Conservation (phyloP, 2,113 vertebrate genomes). For the Protobothrops flavoviridis region DNA sequence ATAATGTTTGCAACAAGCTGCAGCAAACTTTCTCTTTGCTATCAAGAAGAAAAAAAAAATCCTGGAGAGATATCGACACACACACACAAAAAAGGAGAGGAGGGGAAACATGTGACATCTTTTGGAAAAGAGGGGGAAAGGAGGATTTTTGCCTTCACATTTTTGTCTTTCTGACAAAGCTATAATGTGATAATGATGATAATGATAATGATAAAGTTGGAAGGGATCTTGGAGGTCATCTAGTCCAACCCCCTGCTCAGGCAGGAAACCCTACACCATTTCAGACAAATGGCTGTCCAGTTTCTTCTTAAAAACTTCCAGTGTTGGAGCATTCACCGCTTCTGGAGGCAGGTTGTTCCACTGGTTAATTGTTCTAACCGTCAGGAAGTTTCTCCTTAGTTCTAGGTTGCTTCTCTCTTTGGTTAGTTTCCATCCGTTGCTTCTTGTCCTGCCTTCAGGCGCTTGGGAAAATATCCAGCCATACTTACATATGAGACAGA, state of each 20-base stretch:
- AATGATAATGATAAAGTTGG: neutral
- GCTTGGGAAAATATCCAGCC: no score
- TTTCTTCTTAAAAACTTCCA: no score
- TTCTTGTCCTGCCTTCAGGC: no score
- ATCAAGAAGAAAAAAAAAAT: neutral
- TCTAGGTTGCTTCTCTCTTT: no score
- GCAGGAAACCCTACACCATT: no score
- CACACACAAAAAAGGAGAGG: neutral
- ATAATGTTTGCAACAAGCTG: neutral
- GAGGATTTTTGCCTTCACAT: neutral
- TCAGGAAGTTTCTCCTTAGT: no score
- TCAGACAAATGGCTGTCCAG: no score
- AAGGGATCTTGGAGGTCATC: neutral
- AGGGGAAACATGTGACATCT: neutral
- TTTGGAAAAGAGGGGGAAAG: neutral
- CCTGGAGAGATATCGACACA: neutral
- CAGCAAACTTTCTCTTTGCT: neutral
- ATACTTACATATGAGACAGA: no score
- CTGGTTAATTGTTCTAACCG: no score
- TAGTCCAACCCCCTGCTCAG: neutral
- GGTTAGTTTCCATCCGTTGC: no score
- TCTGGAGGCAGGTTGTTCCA: no score
- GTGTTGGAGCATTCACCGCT: no score
- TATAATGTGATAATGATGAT: neutral
- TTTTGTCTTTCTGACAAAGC: neutral